Evolutionary conservation across 2,113 vertebrate species (phyloP).

Genomic region (Pelecanoides urinatrix): DNA sequence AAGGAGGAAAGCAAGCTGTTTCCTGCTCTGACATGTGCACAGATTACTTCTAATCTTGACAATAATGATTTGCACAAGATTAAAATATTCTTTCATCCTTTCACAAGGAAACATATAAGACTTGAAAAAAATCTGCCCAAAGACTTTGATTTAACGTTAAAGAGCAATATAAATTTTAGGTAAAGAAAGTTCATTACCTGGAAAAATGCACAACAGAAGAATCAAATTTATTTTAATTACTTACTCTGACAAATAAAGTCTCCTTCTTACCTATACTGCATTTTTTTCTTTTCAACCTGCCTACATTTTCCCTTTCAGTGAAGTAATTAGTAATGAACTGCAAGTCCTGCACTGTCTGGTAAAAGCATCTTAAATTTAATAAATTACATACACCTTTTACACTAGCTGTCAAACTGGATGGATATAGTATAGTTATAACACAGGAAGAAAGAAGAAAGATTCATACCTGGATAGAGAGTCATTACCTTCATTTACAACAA

Average conservation of each 20-base stretch:
- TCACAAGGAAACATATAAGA: not conserved
- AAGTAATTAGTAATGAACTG: not conserved
- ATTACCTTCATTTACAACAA: not conserved
- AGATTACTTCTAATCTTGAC: not conserved
- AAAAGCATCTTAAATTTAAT: constrained; percentile 28
- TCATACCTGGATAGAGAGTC: not conserved
- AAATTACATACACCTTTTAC: constrained; percentile 16
- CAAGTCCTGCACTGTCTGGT: not conserved
- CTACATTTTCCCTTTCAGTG: not conserved
- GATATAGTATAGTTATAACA: not conserved
- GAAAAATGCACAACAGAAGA: not conserved
- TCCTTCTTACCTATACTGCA: not conserved
- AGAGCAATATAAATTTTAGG: not conserved
- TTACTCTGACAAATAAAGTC: not conserved
- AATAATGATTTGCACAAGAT: not conserved
- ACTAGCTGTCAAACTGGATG: not conserved
- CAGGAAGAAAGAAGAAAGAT: not conserved
- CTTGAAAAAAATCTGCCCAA: not conserved
- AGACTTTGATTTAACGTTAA: not conserved
- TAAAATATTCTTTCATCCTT: not conserved
- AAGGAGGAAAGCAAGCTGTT: not conserved
- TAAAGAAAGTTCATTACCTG: not conserved
- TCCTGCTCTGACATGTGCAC: not conserved
- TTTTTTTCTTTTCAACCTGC: not conserved
- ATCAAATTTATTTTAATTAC: not conserved